Percentiles rank a stretch among this genome's conserved stretches.
Conservation (phyloP, 35 echinoderm and acorn worm genomes). For the Diadema setosum region DNA sequence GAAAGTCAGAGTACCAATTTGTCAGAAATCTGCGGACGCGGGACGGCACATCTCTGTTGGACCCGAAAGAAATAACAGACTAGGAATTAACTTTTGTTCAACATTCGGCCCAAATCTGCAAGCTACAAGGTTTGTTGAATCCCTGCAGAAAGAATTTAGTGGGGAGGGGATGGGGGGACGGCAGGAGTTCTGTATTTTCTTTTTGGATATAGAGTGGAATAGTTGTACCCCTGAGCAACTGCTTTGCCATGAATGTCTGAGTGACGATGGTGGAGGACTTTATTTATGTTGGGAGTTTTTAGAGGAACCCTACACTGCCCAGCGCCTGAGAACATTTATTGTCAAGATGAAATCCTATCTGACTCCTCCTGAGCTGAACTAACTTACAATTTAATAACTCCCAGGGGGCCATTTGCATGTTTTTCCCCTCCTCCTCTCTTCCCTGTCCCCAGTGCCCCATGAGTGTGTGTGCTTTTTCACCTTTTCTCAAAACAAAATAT, state of each 20-base stretch:
- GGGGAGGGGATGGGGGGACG: no score
- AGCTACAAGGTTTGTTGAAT: background rate
- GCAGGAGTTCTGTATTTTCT: background rate
- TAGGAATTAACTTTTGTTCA: conserved; percentile 2
- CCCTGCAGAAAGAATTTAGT: no score
- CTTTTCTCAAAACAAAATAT: no score
- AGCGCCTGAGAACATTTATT: background rate
- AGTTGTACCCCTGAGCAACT: background rate
- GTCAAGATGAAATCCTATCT: background rate
- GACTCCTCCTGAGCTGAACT: background rate
- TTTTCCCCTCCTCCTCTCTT: background rate
- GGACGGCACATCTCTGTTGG: no score
- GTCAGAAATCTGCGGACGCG: no score
- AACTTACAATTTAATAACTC: conserved; percentile 12
- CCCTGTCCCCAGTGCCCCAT: no score
- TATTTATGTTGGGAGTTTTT: background rate
- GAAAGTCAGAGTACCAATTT: no score
- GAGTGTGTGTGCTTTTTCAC: no score
- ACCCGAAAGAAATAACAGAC: no score
- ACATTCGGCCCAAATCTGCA: background rate
- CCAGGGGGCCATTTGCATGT: background rate
- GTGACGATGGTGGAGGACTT: background rate
- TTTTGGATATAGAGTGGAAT: background rate
- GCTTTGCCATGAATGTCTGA: background rate
- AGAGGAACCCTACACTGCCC: background rate